These are phyloP conservation scores for Conus canariensis DNA, from an alignment of 2,888 invertebrate genomes.

Conservation along the genomic window DNA sequence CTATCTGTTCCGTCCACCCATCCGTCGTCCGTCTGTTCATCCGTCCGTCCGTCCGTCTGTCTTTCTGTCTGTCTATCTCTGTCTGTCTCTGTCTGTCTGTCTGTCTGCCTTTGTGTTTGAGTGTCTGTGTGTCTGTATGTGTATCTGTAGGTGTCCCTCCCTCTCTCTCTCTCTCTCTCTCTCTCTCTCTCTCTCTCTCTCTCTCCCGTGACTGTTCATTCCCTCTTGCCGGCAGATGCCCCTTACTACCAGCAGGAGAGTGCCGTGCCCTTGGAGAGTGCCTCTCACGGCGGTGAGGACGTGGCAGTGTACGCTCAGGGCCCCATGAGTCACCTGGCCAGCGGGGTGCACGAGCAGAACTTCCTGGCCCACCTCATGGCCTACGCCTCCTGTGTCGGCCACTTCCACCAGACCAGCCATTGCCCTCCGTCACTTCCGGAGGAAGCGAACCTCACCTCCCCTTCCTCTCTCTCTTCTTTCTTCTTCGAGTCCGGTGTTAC, in stretches of 20 bases:
- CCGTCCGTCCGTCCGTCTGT: too few species aligned
- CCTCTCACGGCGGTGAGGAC: conserved; percentile 84
- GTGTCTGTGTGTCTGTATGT: too few species aligned
- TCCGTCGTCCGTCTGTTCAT: too few species aligned
- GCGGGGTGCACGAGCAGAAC: conserved; percentile 92
- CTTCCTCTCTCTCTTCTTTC: neutral
- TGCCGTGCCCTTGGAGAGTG: conserved; percentile 48
- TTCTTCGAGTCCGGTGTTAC: neutral
- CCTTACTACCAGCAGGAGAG: neutral
- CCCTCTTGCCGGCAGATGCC: neutral
- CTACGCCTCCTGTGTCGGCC: conserved; percentile 85
- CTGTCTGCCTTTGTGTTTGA: too few species aligned
- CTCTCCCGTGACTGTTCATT: neutral
- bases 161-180: too few species aligned
- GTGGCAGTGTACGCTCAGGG: conserved; percentile 86
- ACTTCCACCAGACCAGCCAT: neutral
- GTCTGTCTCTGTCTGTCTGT: too few species aligned
- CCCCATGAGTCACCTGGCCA: conserved; percentile 89
- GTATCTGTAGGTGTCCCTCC: too few species aligned
- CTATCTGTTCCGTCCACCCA: too few species aligned
- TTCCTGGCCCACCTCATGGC: conserved; percentile 92
- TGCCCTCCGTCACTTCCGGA: neutral
- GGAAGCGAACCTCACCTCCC: too few species aligned
- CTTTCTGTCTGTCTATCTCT: too few species aligned
- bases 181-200: too few species aligned